Evolutionary conservation across 1,140 invertebrate genomes (phyloP).

Genomic region (Zaprionus camerounensis): DNA sequence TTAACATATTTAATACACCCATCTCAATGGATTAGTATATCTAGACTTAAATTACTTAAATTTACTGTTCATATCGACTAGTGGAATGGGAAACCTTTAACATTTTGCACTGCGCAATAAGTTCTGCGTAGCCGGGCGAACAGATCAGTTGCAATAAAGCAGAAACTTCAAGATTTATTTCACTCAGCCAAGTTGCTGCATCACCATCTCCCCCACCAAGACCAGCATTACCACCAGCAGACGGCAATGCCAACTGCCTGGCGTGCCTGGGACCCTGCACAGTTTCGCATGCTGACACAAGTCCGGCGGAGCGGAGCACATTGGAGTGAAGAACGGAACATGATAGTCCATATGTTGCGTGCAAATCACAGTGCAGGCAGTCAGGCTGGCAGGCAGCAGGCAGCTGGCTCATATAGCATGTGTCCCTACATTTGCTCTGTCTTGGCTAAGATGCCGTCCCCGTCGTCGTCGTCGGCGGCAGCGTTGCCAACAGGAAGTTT

Average conservation of each 20-base stretch:
- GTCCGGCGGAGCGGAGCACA: constrained; percentile 2
- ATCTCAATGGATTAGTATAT: too few relatives aligned
- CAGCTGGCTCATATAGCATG: constrained; percentile 43
- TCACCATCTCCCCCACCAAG: constrained; percentile 16
- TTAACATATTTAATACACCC: too few relatives aligned
- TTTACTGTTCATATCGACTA: neutral
- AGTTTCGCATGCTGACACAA: constrained; percentile 37
- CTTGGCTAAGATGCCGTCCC: constrained; percentile 36
- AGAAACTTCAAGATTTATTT: constrained; percentile 80
- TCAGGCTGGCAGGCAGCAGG: constrained; percentile 28
- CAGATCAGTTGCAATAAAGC: constrained; percentile 61
- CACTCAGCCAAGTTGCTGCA: constrained; percentile 57
- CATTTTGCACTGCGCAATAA: constrained; percentile 51
- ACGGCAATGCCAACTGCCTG: neutral
- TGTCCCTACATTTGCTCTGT: constrained; percentile 37
- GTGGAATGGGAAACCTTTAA: constrained; percentile 33
- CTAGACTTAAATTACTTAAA: too few relatives aligned
- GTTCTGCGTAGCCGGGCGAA: constrained; percentile 16
- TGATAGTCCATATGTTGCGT: constrained; percentile 76
- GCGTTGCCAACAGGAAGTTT: constrained; percentile 80
- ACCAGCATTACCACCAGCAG: neutral
- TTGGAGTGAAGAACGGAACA: constrained; percentile 10
- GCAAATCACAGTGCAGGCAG: constrained; percentile 70
- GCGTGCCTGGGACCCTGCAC: constrained; percentile 27
- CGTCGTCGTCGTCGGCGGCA: constrained; percentile 5